Percentiles rank a stretch among this genome's conserved stretches.
Conservation (phyloP, 2,797 vertebrate genomes). For the Clarias platycephalus region DNA sequence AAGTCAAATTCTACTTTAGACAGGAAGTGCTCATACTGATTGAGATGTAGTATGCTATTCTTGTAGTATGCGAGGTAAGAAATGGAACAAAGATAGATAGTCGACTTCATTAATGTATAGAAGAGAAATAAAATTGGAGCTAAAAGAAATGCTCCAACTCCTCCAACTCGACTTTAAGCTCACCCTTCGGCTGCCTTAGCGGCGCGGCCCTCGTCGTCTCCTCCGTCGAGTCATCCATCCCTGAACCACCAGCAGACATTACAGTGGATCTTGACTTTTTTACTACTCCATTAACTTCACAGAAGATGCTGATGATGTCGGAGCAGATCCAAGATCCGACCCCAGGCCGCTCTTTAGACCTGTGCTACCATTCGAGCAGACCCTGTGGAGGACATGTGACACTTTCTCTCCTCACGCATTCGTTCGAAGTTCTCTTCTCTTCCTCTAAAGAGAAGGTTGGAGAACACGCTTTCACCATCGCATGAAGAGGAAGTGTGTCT, state of each 20-base stretch:
- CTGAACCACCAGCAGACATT: slow-evolving; percentile 28
- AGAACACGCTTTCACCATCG: slow-evolving; percentile 67
- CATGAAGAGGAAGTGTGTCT: slow-evolving; percentile 74
- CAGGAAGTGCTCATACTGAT: slow-evolving; percentile 65
- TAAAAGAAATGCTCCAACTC: background rate
- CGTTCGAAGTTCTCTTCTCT: slow-evolving; percentile 59
- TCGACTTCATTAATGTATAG: background rate
- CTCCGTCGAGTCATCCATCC: slow-evolving; percentile 45
- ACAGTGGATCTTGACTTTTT: slow-evolving; percentile 17
- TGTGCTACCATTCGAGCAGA: background rate
- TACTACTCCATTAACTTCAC: slow-evolving; percentile 39
- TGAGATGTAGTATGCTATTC: slow-evolving; percentile 36
- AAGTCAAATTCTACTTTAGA: slow-evolving; percentile 52
- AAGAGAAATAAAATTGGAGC: background rate
- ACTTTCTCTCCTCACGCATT: slow-evolving; percentile 49
- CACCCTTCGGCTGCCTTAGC: slow-evolving; percentile 52
- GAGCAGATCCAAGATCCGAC: background rate
- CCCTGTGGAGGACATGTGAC: slow-evolving; percentile 36
- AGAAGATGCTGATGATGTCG: slow-evolving; percentile 5
- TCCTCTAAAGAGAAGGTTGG: slow-evolving; percentile 56
- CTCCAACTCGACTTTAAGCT: slow-evolving; percentile 7
- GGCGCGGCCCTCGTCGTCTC: slow-evolving; percentile 35
- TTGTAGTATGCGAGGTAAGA: slow-evolving; percentile 23
- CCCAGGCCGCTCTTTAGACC: slow-evolving; percentile 35
- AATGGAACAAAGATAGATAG: background rate